These are phyloP conservation scores for Bombus affinis DNA, from an alignment of 1,140 invertebrate species.

Conservation along the genomic window DNA sequence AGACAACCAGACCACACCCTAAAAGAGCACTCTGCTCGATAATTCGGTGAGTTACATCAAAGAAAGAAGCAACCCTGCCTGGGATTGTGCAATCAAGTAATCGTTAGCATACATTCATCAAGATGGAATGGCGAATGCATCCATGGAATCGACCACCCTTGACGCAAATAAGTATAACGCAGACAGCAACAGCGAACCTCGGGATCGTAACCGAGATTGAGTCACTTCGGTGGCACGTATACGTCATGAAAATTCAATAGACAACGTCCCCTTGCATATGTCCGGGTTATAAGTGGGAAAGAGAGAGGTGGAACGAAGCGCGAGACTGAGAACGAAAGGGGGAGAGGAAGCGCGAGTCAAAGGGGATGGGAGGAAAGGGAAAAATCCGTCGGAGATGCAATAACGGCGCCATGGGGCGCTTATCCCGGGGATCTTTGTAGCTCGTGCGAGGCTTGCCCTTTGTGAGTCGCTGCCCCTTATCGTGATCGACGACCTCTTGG, in stretches of 20 bases:
- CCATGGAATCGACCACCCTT: background rate
- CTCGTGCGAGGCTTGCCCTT: conserved; percentile 61
- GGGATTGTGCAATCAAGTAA: background rate
- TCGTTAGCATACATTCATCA: conserved; percentile 28
- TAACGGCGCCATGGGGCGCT: conserved; percentile 66
- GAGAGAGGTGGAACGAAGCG: background rate
- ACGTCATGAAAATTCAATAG: conserved; percentile 68
- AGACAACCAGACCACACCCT: background rate
- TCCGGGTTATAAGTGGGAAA: conserved; percentile 21
- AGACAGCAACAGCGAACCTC: conserved; percentile 46
- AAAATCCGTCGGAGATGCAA: conserved; percentile 62
- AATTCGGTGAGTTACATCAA: background rate
- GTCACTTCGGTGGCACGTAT: conserved; percentile 61
- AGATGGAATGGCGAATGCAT: no score
- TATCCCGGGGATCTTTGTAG: conserved; percentile 67
- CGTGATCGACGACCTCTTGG: conserved; percentile 69
- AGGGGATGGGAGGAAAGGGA: conserved; percentile 19
- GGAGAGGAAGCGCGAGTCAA: conserved; percentile 3
- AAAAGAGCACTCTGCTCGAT: background rate
- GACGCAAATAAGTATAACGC: conserved; percentile 16
- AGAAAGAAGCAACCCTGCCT: background rate
- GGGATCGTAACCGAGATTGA: conserved; percentile 60
- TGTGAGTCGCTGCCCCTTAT: conserved; percentile 65
- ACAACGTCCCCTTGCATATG: conserved; percentile 63
- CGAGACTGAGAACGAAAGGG: background rate